Percentiles rank a stretch among this genome's conserved stretches.
Evolutionary conservation across 1,140 invertebrate genomes (phyloP).

Genomic region (Reticulitermes speratus): DNA sequence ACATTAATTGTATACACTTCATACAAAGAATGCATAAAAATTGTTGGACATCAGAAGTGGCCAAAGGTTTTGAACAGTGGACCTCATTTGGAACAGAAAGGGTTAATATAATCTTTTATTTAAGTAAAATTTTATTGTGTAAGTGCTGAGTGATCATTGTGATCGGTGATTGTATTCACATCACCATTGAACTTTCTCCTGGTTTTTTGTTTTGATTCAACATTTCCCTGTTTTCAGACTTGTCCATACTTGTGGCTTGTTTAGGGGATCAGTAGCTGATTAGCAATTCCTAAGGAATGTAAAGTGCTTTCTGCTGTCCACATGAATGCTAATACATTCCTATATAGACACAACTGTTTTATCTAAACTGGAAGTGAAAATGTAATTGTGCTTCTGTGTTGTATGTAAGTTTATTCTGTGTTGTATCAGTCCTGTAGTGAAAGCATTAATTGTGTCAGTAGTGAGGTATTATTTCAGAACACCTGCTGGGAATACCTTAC

Average conservation of each 20-base stretch:
- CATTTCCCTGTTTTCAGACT: background rate
- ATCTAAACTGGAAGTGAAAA: background rate
- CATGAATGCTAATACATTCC: background rate
- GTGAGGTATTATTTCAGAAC: background rate
- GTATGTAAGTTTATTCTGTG: too few species aligned
- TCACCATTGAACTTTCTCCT: background rate
- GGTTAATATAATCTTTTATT: too few species aligned
- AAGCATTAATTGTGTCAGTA: background rate
- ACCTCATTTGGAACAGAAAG: too few species aligned
- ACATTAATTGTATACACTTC: too few species aligned
- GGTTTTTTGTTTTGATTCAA: background rate
- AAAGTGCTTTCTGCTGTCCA: background rate
- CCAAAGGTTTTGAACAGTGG: too few species aligned
- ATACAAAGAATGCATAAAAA: too few species aligned
- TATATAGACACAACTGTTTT: background rate
- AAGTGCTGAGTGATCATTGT: background rate
- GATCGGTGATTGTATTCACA: background rate
- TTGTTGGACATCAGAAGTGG: too few species aligned
- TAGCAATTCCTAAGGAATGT: background rate
- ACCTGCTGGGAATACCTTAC: conserved; percentile 1
- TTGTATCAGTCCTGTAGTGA: background rate
- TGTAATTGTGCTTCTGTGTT: background rate
- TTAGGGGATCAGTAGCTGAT: background rate
- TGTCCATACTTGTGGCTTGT: background rate
- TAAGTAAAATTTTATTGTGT: background rate